A percentile compares a stretch with the other conserved stretches of the same genome.
Evolutionary conservation across 2,113 vertebrate species (phyloP).

Genomic region (Rhinichthys klamathensis): DNA sequence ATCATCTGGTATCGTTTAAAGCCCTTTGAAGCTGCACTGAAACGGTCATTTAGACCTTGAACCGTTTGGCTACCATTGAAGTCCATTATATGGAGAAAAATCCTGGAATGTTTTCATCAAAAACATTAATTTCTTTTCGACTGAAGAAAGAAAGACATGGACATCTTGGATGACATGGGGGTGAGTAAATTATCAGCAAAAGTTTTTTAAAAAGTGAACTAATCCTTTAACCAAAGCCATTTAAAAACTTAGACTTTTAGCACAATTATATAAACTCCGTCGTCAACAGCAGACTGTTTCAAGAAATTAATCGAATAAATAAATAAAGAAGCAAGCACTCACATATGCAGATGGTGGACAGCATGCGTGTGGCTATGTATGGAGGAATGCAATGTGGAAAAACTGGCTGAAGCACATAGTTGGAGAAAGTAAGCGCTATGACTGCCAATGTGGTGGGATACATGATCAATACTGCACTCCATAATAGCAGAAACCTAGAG

Average conservation of each 20-base stretch:
- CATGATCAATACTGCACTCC: constrained; percentile 96
- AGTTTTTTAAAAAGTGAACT: too few relatives aligned
- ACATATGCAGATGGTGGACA: constrained; percentile 92
- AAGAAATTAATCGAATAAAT: background rate
- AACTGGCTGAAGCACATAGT: constrained; percentile 91
- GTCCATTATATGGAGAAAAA: too few relatives aligned
- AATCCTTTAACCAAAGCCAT: background rate
- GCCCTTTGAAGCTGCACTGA: too few relatives aligned
- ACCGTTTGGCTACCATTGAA: too few relatives aligned
- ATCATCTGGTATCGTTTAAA: too few relatives aligned
- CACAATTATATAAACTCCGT: background rate
- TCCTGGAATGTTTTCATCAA: too few relatives aligned
- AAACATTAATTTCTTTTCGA: too few relatives aligned
- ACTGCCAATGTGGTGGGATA: constrained; percentile 95
- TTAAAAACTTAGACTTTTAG: background rate
- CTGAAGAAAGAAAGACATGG: too few relatives aligned
- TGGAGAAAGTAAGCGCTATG: constrained; percentile 95
- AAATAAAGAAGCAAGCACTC: constrained; percentile 62
- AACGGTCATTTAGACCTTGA: too few relatives aligned
- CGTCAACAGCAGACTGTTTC: background rate
- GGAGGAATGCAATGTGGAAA: constrained; percentile 92
- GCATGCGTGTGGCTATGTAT: constrained; percentile 85
- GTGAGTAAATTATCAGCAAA: too few relatives aligned
- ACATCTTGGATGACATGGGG: too few relatives aligned
- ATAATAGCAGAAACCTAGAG: constrained; percentile 90